A percentile compares a stretch with the other conserved stretches of the same genome.
phyloP scores from a whole-genome alignment of 2,113 vertebrate species.

The Corythornis cristatus region DNA sequence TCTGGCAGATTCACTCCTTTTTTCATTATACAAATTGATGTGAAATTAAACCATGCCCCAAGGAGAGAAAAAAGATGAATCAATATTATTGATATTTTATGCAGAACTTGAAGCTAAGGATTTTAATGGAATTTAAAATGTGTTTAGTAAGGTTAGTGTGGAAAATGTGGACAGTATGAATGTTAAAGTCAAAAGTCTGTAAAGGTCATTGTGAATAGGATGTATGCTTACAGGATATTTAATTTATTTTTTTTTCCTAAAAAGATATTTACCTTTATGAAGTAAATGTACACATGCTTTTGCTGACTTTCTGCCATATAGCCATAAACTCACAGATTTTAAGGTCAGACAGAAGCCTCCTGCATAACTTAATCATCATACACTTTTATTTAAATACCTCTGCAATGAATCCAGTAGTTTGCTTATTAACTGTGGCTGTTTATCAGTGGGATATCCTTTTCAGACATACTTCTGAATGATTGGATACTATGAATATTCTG shows the following conservation, averaged over 20 bases:
- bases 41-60: conserved; percentile 34
- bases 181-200: neutral
- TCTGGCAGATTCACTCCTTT: conserved; percentile 17
- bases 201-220: neutral
- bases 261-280: neutral
- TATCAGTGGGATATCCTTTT: neutral
- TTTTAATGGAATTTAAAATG: conserved; percentile 39
- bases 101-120: neutral
- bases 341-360: neutral
- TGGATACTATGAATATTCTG: neutral
- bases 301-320: neutral
- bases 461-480: neutral
- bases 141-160: neutral
- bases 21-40: conserved; percentile 36
- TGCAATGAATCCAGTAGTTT: neutral
- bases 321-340: neutral
- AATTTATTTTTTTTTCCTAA: neutral
- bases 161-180: neutral
- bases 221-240: neutral
- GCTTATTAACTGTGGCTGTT: neutral
- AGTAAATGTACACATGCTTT: neutral
- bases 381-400: neutral
- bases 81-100: conserved; percentile 58
- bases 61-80: conserved; percentile 16
- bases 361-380: neutral